phyloP scores from a whole-genome alignment of 2,888 invertebrate genomes.

The Pomacea canaliculata region DNA sequence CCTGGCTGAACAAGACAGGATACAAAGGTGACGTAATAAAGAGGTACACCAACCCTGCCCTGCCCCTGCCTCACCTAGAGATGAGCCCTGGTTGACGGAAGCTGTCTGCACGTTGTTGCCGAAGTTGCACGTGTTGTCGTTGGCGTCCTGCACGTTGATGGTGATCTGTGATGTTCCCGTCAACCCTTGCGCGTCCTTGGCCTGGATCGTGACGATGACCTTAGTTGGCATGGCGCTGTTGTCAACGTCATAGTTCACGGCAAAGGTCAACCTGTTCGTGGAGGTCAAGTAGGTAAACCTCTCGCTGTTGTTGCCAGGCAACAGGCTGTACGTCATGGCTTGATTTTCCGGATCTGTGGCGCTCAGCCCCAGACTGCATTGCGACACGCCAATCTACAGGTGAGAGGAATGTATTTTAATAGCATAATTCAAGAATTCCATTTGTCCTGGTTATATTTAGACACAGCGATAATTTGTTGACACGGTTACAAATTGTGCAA shows the following conservation, averaged over 20 bases:
- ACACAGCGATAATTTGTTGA: too few species aligned
- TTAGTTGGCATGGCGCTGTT: slow-evolving; percentile 8
- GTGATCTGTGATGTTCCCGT: slow-evolving; percentile 28
- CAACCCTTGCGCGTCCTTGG: slow-evolving; percentile 25
- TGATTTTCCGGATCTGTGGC: slow-evolving; percentile 14
- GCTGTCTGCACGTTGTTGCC: slow-evolving; percentile 6
- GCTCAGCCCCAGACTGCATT: slow-evolving; percentile 6
- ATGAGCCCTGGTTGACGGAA: slow-evolving; percentile 10
- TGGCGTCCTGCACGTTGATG: slow-evolving; percentile 28
- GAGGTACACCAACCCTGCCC: background rate
- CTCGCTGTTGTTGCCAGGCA: slow-evolving; percentile 26
- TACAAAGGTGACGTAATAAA: background rate
- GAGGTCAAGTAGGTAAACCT: slow-evolving; percentile 9
- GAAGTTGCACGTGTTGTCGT: slow-evolving; percentile 32
- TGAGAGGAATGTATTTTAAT: background rate
- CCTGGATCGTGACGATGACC: slow-evolving; percentile 24
- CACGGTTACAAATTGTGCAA: too few species aligned
- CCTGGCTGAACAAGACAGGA: background rate
- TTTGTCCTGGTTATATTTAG: too few species aligned
- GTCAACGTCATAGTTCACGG: slow-evolving; percentile 28
- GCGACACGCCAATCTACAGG: slow-evolving; percentile 13
- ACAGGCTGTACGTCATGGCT: background rate
- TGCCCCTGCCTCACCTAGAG: slow-evolving; percentile 1
- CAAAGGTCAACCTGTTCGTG: slow-evolving; percentile 11
- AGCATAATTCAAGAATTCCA: background rate